phyloP scores from a whole-genome alignment of 2,797 vertebrate species.

The Artibeus lituratus region DNA sequence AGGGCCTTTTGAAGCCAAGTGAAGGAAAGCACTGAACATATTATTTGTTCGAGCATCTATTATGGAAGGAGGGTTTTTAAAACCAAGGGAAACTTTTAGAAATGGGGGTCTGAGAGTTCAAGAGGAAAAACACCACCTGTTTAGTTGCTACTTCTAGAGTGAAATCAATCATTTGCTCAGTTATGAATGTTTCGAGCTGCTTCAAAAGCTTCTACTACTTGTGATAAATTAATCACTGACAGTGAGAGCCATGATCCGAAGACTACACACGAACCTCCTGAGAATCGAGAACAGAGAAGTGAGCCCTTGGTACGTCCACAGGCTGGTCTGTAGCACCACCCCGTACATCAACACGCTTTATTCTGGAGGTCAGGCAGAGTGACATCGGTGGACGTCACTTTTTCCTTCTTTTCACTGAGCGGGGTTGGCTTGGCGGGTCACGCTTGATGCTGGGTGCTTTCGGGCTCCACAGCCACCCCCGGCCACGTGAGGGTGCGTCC shows the following conservation, averaged over 20 bases:
- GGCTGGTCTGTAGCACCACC: neutral
- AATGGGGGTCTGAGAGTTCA: neutral
- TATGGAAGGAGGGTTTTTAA: neutral
- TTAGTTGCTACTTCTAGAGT: neutral
- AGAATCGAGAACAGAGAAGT: neutral
- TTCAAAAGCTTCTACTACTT: neutral
- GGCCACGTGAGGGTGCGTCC: neutral
- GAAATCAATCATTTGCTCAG: neutral
- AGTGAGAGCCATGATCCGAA: neutral
- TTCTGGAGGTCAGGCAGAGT: neutral
- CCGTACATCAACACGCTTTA: neutral
- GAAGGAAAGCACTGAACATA: neutral
- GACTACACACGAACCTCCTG: neutral
- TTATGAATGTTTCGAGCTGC: neutral
- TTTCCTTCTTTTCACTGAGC: neutral
- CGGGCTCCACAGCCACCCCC: neutral
- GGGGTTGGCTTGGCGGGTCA: neutral
- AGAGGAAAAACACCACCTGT: neutral
- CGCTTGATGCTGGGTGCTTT: neutral
- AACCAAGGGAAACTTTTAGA: neutral
- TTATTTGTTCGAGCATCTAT: neutral
- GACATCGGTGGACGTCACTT: neutral
- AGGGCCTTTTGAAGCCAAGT: neutral
- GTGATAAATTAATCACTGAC: neutral
- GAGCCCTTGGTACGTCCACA: neutral